These are phyloP conservation scores for Acronicta alni DNA, from an alignment of 2,888 invertebrate species.

Conservation along the genomic window DNA sequence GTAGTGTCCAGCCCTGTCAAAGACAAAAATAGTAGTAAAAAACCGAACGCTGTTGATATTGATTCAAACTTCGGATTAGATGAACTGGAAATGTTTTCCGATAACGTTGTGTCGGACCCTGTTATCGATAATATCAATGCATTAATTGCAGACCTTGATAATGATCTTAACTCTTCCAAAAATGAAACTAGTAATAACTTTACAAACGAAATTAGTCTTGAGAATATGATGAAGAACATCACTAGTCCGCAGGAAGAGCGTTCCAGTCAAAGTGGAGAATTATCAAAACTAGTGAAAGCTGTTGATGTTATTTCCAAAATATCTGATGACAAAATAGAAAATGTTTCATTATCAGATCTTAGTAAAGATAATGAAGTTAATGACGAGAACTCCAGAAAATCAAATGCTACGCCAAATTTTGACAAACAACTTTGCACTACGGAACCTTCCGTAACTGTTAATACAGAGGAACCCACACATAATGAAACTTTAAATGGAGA, in stretches of 20 bases:
- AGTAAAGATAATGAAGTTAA: constrained; percentile 13
- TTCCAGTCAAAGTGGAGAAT: constrained; percentile 56
- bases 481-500: constrained; percentile 3
- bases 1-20: constrained; percentile 19
- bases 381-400: not conserved
- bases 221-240: constrained; percentile 71
- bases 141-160: constrained; percentile 78
- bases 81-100: constrained; percentile 78
- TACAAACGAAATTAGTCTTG: constrained; percentile 69
- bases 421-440: constrained; percentile 5
- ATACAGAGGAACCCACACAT: not conserved
- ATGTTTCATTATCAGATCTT: not conserved
- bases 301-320: constrained; percentile 34
- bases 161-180: constrained; percentile 71
- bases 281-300: constrained; percentile 54
- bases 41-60: constrained; percentile 29
- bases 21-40: constrained; percentile 20
- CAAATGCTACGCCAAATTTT: constrained; percentile 2
- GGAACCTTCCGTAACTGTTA: constrained; percentile 11
- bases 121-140: constrained; percentile 80
- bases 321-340: not conserved
- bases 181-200: constrained; percentile 63
- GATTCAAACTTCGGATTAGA: constrained; percentile 69
- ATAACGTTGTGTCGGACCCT: constrained; percentile 72
- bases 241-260: constrained; percentile 59